Base-by-base conservation (phyloP, 2,113 vertebrate genomes). In the Canis aureus region DNA sequence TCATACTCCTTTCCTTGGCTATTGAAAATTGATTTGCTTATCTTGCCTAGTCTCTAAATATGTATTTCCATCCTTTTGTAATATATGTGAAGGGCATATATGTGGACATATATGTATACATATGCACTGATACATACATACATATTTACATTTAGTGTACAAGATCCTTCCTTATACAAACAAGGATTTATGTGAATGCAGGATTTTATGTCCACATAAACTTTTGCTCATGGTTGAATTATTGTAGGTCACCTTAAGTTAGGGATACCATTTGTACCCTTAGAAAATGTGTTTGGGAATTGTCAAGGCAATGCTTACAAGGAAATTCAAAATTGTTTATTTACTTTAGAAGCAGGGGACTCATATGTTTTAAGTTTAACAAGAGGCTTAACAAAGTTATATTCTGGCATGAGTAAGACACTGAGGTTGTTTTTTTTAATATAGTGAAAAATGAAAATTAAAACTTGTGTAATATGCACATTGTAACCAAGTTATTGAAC, bases 301-400 rank as follows among this genome's bases (percentile, higher is more conserved):
- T 93, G 95, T 97, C 97, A 94, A 97, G 51, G 71, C 27, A 43
- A 38, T 96, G 59, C 95, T 97, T 98, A 95, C 73, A 38, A 76
- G 88, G 71, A 85, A 97, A 96, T 91, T 97, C 51, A 91, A 97
- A 91, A 95, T 89, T 92, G 89, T 97, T 97, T 98, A 86, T 97
- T 97, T 98, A 97, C 78, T 94, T 98, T 96, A 97, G 96, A 97
- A 94, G 87, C 96, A 96, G 94, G 85, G 94, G 95, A 97, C 95
- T 95, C 89, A 16, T 79, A 69, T 85, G 22, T 29, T 87, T 85
- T 91, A 82, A 76, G 85, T 97, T 94, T 95, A 94, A 73, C 53
- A 71, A 95, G 38, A 95, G 74, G 51, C 83, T 32, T 96, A 78
- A 95, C 88, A 94, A 78, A 60, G 86, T 95, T 95, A 69, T 17